A percentile compares a stretch with the other conserved stretches of the same genome.
Evolutionary conservation across 2,888 invertebrate species (phyloP).

Genomic region (Tipula unca): DNA sequence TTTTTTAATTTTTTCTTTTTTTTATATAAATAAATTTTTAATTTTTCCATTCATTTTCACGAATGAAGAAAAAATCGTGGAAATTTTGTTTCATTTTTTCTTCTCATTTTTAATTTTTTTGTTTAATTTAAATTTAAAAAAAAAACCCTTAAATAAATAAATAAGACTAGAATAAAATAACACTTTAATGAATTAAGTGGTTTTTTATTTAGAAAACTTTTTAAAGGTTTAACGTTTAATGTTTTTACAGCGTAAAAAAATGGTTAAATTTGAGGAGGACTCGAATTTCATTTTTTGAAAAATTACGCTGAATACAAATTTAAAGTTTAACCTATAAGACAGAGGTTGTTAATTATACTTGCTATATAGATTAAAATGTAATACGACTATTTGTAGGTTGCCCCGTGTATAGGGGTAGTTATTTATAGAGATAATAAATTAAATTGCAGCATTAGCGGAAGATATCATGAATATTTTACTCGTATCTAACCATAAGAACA

Average conservation of each 20-base stretch:
- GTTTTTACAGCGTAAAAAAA: background rate
- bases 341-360: background rate
- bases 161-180: constrained; percentile 14
- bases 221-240: constrained; percentile 14
- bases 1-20: background rate
- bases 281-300: background rate
- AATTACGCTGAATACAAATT: background rate
- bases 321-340: background rate
- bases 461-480: too few relatives aligned
- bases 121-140: background rate
- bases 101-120: background rate
- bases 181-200: constrained; percentile 14
- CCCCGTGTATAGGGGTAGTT: too few relatives aligned
- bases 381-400: background rate
- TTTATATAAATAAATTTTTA: constrained; percentile 8
- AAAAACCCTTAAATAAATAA: constrained; percentile 9
- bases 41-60: constrained; percentile 14
- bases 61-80: background rate
- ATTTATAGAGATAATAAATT: too few relatives aligned
- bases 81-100: background rate
- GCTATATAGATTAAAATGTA: background rate
- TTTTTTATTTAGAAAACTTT: constrained; percentile 8
- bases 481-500: too few relatives aligned
- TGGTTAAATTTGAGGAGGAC: background rate
- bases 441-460: too few relatives aligned